These are phyloP conservation scores for Elymnias hypermnestra DNA, from an alignment of 1,140 invertebrate genomes.

Conservation along the genomic window DNA sequence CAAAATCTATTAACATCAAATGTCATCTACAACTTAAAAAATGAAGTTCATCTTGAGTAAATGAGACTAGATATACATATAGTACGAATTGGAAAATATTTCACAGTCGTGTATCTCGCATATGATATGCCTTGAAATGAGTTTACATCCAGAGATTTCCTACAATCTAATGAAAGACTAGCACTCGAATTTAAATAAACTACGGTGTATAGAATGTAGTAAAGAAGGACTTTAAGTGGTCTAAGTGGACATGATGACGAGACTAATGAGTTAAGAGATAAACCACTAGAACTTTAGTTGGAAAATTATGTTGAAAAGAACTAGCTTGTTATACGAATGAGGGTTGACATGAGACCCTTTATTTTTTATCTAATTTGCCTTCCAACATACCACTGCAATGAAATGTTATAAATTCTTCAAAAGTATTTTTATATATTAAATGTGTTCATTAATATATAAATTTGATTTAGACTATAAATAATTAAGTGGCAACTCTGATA, in stretches of 20 bases:
- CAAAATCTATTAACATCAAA: too few relatives aligned
- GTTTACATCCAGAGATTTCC: too few relatives aligned
- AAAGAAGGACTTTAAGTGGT: conserved; percentile 19
- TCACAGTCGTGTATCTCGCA: conserved; percentile 27
- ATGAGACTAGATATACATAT: too few relatives aligned
- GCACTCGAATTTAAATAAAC: conserved; percentile 19
- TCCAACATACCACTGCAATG: not conserved
- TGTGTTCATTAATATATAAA: too few relatives aligned
- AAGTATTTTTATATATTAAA: too few relatives aligned
- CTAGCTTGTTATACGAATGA: conserved; percentile 5
- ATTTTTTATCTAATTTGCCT: not conserved
- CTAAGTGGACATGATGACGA: conserved; percentile 25
- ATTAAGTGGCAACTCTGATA: too few relatives aligned
- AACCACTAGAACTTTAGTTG: conserved; percentile 14
- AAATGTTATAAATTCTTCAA: not conserved
- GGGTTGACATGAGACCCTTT: not conserved
- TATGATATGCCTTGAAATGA: too few relatives aligned
- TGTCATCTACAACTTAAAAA: too few relatives aligned
- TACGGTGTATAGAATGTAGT: conserved; percentile 11
- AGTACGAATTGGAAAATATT: too few relatives aligned
- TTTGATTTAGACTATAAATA: too few relatives aligned
- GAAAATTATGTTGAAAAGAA: conserved; percentile 18
- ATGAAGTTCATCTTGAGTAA: too few relatives aligned
- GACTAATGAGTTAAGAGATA: conserved; percentile 25
- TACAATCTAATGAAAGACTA: conserved; percentile 4